Conservation (phyloP, 2,797 vertebrate genomes). For the Galagoides demidoff region DNA sequence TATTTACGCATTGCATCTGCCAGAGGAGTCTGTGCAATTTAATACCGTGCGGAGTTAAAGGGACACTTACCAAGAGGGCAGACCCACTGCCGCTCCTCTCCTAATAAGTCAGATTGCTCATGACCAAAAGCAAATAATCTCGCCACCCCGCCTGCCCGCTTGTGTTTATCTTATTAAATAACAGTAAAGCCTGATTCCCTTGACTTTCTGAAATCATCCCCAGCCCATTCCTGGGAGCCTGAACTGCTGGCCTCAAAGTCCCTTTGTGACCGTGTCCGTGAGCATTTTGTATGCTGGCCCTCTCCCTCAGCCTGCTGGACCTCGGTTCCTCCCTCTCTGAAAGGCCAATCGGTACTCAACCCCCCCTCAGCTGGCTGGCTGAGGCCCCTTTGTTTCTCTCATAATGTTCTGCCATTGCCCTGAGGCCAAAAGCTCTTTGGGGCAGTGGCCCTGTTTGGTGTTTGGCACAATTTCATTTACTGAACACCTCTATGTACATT, state of each 20-base stretch:
- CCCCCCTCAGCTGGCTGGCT: constrained; percentile 31
- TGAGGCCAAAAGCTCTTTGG: constrained; percentile 72
- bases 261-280: background rate
- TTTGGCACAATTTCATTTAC: constrained; percentile 79
- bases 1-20: constrained; percentile 76
- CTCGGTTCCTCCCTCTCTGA: background rate
- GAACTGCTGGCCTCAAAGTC: background rate
- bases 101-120: background rate
- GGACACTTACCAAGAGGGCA: background rate
- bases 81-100: background rate
- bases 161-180: constrained; percentile 51
- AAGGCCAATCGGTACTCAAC: background rate
- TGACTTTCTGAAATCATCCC: constrained; percentile 16
- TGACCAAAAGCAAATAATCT: constrained; percentile 1
- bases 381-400: constrained; percentile 62
- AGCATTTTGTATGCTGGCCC: background rate
- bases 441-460: constrained; percentile 69
- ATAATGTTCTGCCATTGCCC: constrained; percentile 64
- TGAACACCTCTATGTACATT: constrained; percentile 77
- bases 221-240: background rate
- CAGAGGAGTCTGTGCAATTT: constrained; percentile 6
- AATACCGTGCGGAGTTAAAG: background rate
- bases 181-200: background rate
- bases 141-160: background rate
- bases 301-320: background rate